Conservation (phyloP, 1,140 invertebrate species). For the Tribolium castaneum region DNA sequence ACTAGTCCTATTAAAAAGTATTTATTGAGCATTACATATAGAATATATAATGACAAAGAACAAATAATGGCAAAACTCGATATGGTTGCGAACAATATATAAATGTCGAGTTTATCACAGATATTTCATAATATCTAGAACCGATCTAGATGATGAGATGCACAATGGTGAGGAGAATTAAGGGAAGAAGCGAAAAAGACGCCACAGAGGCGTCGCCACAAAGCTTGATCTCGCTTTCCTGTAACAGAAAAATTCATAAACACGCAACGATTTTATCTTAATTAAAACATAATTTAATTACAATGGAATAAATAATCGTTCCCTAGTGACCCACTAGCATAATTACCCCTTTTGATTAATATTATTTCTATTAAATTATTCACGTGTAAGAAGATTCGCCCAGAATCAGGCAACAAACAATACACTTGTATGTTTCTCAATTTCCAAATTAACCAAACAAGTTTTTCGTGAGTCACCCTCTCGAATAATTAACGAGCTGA, state of each 20-base stretch:
- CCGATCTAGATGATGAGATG: background rate
- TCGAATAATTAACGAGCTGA: no score
- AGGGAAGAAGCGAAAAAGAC: slow-evolving; percentile 38
- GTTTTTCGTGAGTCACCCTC: no score
- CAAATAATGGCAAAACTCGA: background rate
- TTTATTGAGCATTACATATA: slow-evolving; percentile 29
- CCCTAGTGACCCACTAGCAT: no score
- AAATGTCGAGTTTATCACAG: slow-evolving; percentile 4
- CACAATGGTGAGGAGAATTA: background rate
- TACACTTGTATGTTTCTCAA: no score
- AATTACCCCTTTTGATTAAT: no score
- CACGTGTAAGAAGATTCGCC: no score
- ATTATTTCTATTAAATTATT: no score
- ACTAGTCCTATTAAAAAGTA: background rate
- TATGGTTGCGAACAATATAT: background rate
- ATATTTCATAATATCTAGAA: background rate
- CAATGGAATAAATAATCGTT: no score
- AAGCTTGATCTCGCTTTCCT: slow-evolving; percentile 60
- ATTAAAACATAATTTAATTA: no score
- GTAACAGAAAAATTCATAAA: slow-evolving; percentile 45
- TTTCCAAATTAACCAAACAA: no score
- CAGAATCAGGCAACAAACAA: no score
- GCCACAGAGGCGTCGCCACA: slow-evolving; percentile 55
- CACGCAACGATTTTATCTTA: no score
- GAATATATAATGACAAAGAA: slow-evolving; percentile 25